Evolutionary conservation across 2,797 vertebrate species (phyloP), one percentile per base, ranked within the genome.

Genomic region (Anguilla marmorata): DNA sequence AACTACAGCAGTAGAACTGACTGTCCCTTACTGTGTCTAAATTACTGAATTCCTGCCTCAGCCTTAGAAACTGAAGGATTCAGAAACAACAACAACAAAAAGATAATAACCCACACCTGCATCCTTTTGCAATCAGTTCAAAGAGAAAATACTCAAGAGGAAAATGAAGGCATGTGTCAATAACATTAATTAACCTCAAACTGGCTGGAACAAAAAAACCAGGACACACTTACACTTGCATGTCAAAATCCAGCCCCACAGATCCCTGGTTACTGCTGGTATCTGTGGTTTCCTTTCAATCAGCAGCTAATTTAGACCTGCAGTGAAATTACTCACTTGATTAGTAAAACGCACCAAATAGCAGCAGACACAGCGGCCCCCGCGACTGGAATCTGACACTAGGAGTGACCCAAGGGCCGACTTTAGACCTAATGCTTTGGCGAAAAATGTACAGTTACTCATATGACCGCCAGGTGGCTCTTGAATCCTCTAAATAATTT

Each of bases 401-500:
- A 66, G 8, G 1, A 12, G n/a, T 0, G 27, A 79, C 33, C 37
- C 74, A 41, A 41, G 33, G 5, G 33, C 37, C 14, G 16, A 41
- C 33, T 19, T 41, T 45, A 19, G 33, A 79, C 24, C 37, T 21
- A 84, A 21, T 84, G 21, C 45, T 45, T 19, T 27, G 24, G 14
- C 52, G 11, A 9, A 86, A 69, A 69, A 86, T 50, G 19, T 45
- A 21, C 30, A 56, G 14, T 86, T 69, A 4, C 85, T 16, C 5
- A 69, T 24, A 21, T 86, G 7, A 11, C 63, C 85, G 60, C 85
- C 21, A 86, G 85, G 27, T 86, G 85, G 60, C 85, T 86, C 85
- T 19, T 69, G 58, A 63, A 86, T 5, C 63, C 56, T 48, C 24
- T 69, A 21, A 11, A 9, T 69, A 84, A 33, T 56, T 14, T 33